Percentiles rank a stretch among this genome's conserved stretches.
Conservation (phyloP, 1,140 invertebrate genomes). For the Procambarus virginalis region DNA sequence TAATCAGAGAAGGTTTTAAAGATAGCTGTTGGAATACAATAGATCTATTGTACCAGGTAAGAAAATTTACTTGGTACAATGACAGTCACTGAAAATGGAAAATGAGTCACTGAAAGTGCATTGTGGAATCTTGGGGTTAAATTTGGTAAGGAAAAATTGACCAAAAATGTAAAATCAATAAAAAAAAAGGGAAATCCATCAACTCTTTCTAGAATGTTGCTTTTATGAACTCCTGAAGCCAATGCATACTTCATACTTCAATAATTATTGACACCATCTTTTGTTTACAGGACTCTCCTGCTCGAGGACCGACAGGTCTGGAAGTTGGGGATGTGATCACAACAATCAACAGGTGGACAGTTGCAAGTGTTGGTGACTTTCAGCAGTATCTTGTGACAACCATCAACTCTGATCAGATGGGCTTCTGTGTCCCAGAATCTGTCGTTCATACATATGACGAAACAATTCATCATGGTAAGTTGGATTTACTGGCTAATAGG, state of each 20-base stretch:
- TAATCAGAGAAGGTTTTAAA: no score
- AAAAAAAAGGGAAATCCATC: no score
- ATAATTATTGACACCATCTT: conserved; percentile 11
- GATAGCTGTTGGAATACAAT: no score
- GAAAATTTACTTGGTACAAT: no score
- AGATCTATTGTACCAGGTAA: no score
- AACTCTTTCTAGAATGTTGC: no score
- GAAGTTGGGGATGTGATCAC: conserved; percentile 83
- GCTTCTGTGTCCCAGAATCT: conserved; percentile 80
- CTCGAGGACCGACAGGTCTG: conserved; percentile 85
- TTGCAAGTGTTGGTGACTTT: conserved; percentile 84
- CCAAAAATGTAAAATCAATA: no score
- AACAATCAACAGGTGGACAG: conserved; percentile 83
- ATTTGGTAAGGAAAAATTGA: no score
- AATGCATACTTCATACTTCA: background rate
- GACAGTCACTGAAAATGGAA: no score
- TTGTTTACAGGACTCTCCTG: conserved; percentile 80
- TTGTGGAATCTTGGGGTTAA: no score
- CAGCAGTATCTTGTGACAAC: conserved; percentile 81
- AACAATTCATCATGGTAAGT: conserved; percentile 66
- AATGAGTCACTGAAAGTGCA: no score
- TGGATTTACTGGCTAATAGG: background rate
- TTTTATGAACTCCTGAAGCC: no score
- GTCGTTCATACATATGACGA: conserved; percentile 61
- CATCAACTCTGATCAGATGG: conserved; percentile 78